Conservation (phyloP, 1,140 invertebrate species). For the Carcinoscorpius rotundicauda region DNA sequence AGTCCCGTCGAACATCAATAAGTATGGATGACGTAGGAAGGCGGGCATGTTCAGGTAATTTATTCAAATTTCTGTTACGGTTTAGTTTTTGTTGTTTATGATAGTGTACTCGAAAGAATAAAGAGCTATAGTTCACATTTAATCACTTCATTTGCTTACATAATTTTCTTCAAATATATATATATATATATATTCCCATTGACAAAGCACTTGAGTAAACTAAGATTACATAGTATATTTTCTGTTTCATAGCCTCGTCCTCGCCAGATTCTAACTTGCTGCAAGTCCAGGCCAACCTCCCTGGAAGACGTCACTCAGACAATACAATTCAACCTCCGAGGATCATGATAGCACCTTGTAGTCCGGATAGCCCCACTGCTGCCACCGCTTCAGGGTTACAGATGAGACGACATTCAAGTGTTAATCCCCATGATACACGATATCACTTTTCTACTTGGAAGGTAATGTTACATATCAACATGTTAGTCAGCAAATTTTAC, state of each 20-base stretch:
- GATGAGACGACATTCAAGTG: constrained; percentile 75
- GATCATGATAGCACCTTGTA: constrained; percentile 34
- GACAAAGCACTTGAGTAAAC: too few relatives aligned
- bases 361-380: constrained; percentile 56
- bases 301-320: constrained; percentile 69
- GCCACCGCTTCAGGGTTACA: constrained; percentile 56
- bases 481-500: background rate
- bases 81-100: too few relatives aligned
- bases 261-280: constrained; percentile 75
- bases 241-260: constrained; percentile 45
- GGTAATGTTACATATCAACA: background rate
- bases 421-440: constrained; percentile 70
- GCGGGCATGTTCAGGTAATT: constrained; percentile 8
- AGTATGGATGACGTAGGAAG: constrained; percentile 27
- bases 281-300: constrained; percentile 59
- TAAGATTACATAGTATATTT: background rate
- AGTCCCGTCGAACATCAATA: constrained; percentile 27
- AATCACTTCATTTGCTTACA: too few relatives aligned
- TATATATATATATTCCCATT: too few relatives aligned
- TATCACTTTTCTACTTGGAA: constrained; percentile 32
- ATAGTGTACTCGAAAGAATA: too few relatives aligned
- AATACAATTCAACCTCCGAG: constrained; percentile 75
- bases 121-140: too few relatives aligned
- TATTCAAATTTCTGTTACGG: too few relatives aligned
- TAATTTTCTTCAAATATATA: too few relatives aligned